Evolutionary conservation across 2,113 vertebrate genomes (phyloP).

Genomic region (Clupea harengus): DNA sequence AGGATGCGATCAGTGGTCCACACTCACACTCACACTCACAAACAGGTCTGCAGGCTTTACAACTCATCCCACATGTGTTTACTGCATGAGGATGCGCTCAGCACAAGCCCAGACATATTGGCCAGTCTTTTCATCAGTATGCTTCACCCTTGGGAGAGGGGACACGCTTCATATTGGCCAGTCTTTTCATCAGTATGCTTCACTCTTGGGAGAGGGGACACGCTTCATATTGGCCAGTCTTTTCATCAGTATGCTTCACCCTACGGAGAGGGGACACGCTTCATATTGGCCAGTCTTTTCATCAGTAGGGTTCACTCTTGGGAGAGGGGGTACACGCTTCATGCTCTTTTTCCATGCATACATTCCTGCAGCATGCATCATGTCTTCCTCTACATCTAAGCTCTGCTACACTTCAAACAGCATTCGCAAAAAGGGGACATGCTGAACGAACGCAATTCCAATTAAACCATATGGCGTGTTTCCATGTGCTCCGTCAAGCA

Average conservation of each 20-base stretch:
- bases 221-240: not conserved
- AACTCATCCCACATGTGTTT: not conserved
- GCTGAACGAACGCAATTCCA: not conserved
- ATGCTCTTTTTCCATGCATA: not conserved
- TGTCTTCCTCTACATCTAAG: not conserved
- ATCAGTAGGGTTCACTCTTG: not conserved
- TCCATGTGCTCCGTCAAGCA: not conserved
- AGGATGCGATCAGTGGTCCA: too few relatives aligned
- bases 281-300: too few relatives aligned
- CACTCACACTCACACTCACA: too few relatives aligned
- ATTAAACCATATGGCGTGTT: not conserved
- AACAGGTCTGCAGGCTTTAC: not conserved
- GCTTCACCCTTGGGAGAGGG: too few relatives aligned
- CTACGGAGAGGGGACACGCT: too few relatives aligned
- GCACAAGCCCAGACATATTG: not conserved
- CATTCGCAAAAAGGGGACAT: not conserved
- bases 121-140: too few relatives aligned
- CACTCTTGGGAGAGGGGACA: not conserved
- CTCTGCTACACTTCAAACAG: not conserved
- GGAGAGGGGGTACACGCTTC: not conserved
- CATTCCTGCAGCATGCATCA: not conserved
- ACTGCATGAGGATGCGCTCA: not conserved
- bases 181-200: not conserved
- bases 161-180: too few relatives aligned
- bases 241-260: too few relatives aligned